Evolutionary conservation across 2,113 vertebrate species (phyloP), one percentile per base, ranked within the genome.

Genomic region (Percopsis transmontana): DNA sequence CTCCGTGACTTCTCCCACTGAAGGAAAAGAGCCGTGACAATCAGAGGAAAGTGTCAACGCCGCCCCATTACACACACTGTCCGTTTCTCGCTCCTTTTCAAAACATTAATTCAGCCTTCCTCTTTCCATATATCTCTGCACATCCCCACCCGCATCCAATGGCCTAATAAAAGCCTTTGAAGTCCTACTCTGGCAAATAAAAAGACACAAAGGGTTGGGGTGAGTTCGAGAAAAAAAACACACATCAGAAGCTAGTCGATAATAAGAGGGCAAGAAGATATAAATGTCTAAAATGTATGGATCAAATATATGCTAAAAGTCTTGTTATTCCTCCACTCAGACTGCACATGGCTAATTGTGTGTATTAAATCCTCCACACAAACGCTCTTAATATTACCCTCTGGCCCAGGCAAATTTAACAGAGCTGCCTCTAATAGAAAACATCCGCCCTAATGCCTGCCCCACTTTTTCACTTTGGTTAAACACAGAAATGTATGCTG

Each of bases 301-400:
- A 74, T 66, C 54, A 60, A 54, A 61, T 53, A 11, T 27, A 61
- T n/a, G n/a, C 21, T 59, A 52, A 69, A 64, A 55, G 27, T 23
- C 58, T 55, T 45, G 71, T 2, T 61, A 15, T 39, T 45, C 23
- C 45, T 54, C 13, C 64, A 61, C 67, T 74, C 48, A 45, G 40
- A 20, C 11, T 51, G 20, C n/a, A 24, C 33, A 15, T 8, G 3
- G 2, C 24, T 72, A 45, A 59, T 62, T 59, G 48, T 67, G 41
- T 56, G n/a, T 44, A 23, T 47, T 19, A 33, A 14, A 58, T 68
- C 55, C 55, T 24, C 7, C 57, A 15, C 39, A 55, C n/a, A 60
- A 0, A 47, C 12, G 23, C 27, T 50, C 5, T 57, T 55, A 11
- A 64, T 44, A 40, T 76, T 27, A 24, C 39, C 15, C 21, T 16